Conservation (phyloP, 1,140 invertebrate genomes). For the Drosophila guanche region DNA sequence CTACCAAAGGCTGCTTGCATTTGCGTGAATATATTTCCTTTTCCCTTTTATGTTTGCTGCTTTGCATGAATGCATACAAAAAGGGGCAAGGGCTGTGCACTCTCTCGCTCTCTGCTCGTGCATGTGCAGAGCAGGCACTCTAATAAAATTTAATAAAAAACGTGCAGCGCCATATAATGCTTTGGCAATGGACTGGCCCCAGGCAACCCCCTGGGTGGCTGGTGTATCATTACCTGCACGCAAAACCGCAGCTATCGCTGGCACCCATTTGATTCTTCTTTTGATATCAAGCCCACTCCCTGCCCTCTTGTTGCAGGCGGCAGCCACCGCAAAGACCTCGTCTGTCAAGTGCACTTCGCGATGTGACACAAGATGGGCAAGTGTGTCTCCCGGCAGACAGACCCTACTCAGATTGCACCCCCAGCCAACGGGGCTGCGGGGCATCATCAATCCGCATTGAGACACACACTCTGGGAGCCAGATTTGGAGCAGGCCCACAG, state of each 20-base stretch:
- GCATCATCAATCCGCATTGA: slow-evolving; percentile 81
- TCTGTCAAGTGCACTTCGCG: too few relatives aligned
- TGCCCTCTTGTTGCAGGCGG: too few relatives aligned
- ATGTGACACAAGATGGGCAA: slow-evolving; percentile 73
- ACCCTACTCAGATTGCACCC: slow-evolving; percentile 19
- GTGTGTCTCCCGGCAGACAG: slow-evolving; percentile 75
- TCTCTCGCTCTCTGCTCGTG: slow-evolving; percentile 36
- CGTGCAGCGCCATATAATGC: slow-evolving; percentile 75
- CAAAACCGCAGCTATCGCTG: too few relatives aligned
- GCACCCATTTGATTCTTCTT: too few relatives aligned
- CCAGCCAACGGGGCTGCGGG: slow-evolving; percentile 15
- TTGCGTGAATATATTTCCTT: slow-evolving; percentile 49
- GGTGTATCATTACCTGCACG: too few relatives aligned
- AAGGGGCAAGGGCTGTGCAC: slow-evolving; percentile 27
- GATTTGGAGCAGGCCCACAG: slow-evolving; percentile 79
- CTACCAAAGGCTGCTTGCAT: slow-evolving; percentile 57
- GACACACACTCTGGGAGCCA: slow-evolving; percentile 73
- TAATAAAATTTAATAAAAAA: slow-evolving; percentile 82
- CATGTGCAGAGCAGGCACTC: slow-evolving; percentile 67
- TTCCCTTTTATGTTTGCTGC: slow-evolving; percentile 11
- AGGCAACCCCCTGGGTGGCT: too few relatives aligned
- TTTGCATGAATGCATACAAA: slow-evolving; percentile 19
- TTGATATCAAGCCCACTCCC: too few relatives aligned
- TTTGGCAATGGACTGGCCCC: slow-evolving; percentile 58
- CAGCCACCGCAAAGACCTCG: slow-evolving; percentile 5